These are phyloP conservation scores for Pollenia amentaria DNA, from an alignment of 2,888 invertebrate species.

Conservation along the genomic window DNA sequence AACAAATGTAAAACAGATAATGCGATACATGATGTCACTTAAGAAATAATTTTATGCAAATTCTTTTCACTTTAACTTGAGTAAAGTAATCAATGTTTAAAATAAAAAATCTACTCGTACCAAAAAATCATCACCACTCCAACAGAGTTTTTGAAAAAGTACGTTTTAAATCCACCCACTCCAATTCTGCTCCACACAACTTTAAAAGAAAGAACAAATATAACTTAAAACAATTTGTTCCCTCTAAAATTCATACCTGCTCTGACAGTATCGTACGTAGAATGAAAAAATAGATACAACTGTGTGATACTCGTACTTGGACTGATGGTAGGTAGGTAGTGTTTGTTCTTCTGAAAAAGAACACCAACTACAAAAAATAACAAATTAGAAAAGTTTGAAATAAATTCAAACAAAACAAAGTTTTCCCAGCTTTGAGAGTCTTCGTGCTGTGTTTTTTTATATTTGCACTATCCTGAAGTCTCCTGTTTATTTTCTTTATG, in stretches of 20 bases:
- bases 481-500: background rate
- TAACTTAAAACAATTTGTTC: too few species aligned
- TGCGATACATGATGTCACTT: slow-evolving; percentile 78
- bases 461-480: slow-evolving; percentile 1
- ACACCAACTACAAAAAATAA: slow-evolving; percentile 75
- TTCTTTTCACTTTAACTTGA: slow-evolving; percentile 83
- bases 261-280: too few species aligned
- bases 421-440: slow-evolving; percentile 1
- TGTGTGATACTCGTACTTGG: too few species aligned
- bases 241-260: too few species aligned
- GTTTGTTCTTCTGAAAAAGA: background rate
- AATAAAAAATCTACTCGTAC: slow-evolving; percentile 34
- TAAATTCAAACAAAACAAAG: slow-evolving; percentile 78
- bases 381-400: slow-evolving; percentile 83
- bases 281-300: too few species aligned
- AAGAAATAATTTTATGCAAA: slow-evolving; percentile 83
- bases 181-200: too few species aligned
- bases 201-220: too few species aligned
- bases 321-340: too few species aligned
- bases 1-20: background rate
- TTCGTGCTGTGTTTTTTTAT: slow-evolving; percentile 9
- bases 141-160: slow-evolving; percentile 16
- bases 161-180: too few species aligned
- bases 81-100: slow-evolving; percentile 82
- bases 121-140: slow-evolving; percentile 1